These are phyloP conservation scores for Calameuta pallipes DNA, from an alignment of 2,888 invertebrate genomes.

Conservation along the genomic window DNA sequence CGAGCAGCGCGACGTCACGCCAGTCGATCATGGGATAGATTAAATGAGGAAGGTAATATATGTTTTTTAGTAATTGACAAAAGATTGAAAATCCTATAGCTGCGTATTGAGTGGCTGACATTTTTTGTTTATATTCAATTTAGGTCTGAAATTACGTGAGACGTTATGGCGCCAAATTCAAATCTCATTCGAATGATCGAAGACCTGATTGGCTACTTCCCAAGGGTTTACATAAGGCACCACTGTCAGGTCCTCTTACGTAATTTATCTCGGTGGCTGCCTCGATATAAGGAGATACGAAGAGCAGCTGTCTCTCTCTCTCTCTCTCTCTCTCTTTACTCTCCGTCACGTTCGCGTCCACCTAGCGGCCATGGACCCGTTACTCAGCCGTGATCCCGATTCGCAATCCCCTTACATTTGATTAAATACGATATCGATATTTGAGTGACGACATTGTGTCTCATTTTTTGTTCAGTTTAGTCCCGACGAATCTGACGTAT, in stretches of 20 bases:
- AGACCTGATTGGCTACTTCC: slow-evolving; percentile 34
- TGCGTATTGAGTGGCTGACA: neutral
- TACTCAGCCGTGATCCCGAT: slow-evolving; percentile 56
- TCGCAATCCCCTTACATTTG: slow-evolving; percentile 44
- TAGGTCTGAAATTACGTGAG: neutral
- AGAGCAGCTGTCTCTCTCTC: slow-evolving; percentile 44
- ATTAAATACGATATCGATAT: slow-evolving; percentile 15
- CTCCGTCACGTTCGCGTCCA: slow-evolving; percentile 24
- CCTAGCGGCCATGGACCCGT: slow-evolving; percentile 50
- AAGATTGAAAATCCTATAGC: neutral
- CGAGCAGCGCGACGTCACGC: neutral
- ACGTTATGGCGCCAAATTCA: slow-evolving; percentile 24
- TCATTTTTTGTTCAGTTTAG: no score
- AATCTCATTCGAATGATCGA: slow-evolving; percentile 33
- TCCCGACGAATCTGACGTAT: no score
- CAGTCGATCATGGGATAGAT: neutral
- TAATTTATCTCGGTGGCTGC: slow-evolving; percentile 54
- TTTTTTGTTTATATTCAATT: neutral
- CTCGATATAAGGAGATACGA: slow-evolving; percentile 52
- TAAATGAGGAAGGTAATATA: no score
- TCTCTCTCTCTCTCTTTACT: slow-evolving; percentile 24
- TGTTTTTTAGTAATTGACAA: neutral
- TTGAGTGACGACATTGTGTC: no score
- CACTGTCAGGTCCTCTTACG: slow-evolving; percentile 47
- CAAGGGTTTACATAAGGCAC: slow-evolving; percentile 52